Percentiles rank a stretch among this genome's conserved stretches.
Evolutionary conservation across 2,797 vertebrate species (phyloP).

Genomic region (Lateolabrax maculatus): DNA sequence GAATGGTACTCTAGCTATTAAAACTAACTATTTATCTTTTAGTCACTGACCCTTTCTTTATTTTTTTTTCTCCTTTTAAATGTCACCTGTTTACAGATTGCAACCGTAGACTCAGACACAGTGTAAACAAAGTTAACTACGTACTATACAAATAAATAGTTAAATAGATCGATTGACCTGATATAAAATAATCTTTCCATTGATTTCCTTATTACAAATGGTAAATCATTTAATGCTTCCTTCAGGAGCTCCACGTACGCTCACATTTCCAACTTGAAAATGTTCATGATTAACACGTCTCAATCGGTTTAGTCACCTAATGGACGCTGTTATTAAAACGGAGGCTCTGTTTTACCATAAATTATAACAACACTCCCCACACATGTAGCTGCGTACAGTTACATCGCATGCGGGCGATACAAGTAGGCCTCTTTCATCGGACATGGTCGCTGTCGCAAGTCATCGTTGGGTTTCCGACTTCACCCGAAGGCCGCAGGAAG

Average conservation of each 20-base stretch:
- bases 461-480: not conserved
- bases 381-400: not conserved
- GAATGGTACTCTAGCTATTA: too few species aligned
- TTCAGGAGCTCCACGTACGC: not conserved
- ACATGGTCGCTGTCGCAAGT: too few species aligned
- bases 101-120: not conserved
- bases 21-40: not conserved
- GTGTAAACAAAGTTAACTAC: not conserved
- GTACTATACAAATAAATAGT: too few species aligned
- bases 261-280: rapidly evolving
- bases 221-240: not conserved
- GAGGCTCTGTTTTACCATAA: not conserved
- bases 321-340: not conserved
- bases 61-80: not conserved
- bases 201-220: not conserved
- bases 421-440: too few species aligned
- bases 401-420: not conserved
- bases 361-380: too few species aligned
- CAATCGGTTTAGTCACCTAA: not conserved
- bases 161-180: not conserved
- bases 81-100: not conserved
- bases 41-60: not conserved
- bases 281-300: not conserved
- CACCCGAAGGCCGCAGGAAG: constrained; percentile 10
- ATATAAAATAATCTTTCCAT: not conserved